Conservation (phyloP, 2,797 vertebrate species). For the Hoplostethus atlanticus region DNA sequence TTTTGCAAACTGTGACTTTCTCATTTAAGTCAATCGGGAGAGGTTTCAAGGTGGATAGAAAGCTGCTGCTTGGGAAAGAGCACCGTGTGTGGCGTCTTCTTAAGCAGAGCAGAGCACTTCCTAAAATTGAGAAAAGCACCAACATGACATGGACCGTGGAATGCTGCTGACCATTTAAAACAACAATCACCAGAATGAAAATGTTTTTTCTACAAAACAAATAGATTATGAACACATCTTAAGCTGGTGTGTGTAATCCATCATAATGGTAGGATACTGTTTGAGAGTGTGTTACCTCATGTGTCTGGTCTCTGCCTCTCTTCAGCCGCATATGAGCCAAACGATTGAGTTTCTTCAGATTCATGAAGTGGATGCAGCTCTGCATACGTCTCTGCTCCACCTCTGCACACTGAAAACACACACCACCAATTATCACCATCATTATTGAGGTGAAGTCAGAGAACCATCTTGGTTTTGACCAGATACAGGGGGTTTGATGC, state of each 20-base stretch:
- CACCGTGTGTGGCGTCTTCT: too few relatives aligned
- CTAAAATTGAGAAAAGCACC: too few relatives aligned
- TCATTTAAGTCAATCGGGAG: too few relatives aligned
- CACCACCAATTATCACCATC: background rate
- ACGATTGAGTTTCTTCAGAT: constrained; percentile 97
- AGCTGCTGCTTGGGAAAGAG: too few relatives aligned
- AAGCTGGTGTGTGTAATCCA: background rate
- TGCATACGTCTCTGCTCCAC: constrained; percentile 92
- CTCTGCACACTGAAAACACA: constrained; percentile 85
- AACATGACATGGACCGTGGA: too few relatives aligned
- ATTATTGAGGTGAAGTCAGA: background rate
- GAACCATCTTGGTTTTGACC: background rate
- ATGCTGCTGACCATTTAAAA: too few relatives aligned
- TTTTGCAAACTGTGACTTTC: too few relatives aligned
- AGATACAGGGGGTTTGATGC: background rate
- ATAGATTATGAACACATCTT: background rate
- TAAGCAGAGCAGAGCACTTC: too few relatives aligned
- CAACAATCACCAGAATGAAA: too few relatives aligned
- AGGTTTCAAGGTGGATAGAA: too few relatives aligned
- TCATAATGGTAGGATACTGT: background rate
- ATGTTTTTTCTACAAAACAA: too few relatives aligned
- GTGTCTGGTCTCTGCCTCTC: constrained; percentile 96
- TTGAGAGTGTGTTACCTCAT: constrained; percentile 86
- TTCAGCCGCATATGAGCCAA: constrained; percentile 97
- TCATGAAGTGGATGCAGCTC: constrained; percentile 97